Conservation (phyloP, 2,797 vertebrate species). For the Petrocephalus sullivani region DNA sequence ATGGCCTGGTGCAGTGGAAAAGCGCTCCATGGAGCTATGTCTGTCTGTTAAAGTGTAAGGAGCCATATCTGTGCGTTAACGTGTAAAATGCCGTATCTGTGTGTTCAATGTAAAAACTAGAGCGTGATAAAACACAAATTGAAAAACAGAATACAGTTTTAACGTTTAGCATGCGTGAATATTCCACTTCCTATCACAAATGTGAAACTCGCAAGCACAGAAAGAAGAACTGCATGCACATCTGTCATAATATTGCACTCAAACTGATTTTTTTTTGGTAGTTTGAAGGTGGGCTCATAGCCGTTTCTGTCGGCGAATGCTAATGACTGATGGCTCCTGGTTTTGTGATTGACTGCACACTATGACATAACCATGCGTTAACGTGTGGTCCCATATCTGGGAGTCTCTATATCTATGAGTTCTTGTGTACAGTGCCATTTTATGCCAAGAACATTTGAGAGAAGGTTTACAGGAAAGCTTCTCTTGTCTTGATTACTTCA, state of each 20-base stretch:
- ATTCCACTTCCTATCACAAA: conserved; percentile 48
- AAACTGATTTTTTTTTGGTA: conserved; percentile 5
- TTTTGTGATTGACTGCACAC: no score
- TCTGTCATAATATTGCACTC: conserved; percentile 45
- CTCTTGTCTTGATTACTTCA: not conserved
- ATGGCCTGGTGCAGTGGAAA: no score
- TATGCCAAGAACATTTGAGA: not conserved
- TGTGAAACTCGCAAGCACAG: conserved; percentile 33
- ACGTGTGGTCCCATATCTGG: no score
- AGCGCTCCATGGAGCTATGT: conserved; percentile 30
- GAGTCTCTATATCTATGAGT: no score
- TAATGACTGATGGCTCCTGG: no score
- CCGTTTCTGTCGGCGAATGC: no score
- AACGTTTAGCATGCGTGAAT: conserved; percentile 31
- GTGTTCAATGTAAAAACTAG: no score
- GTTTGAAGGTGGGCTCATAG: no score
- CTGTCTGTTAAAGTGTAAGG: conserved; percentile 41
- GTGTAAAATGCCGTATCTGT: conserved; percentile 22
- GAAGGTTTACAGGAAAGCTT: not conserved
- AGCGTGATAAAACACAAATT: no score
- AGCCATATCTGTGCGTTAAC: conserved; percentile 33
- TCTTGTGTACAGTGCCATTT: not conserved
- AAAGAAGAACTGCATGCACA: conserved; percentile 38
- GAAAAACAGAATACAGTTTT: not conserved
- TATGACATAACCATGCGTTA: no score